phyloP scores from a whole-genome alignment of 1,140 invertebrate genomes.

The Halictus rubicundus region DNA sequence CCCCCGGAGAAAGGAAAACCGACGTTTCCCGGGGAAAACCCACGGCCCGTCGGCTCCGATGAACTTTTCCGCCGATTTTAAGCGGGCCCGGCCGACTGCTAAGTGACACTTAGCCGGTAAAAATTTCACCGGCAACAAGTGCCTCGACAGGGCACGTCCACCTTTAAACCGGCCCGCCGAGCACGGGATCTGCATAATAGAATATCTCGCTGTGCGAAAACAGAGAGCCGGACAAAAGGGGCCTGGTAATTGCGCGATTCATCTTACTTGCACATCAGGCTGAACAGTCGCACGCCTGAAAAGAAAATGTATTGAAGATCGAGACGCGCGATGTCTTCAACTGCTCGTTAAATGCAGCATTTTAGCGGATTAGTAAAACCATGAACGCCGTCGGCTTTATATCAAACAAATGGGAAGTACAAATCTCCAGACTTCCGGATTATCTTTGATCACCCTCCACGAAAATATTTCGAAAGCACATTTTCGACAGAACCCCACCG shows the following conservation, averaged over 20 bases:
- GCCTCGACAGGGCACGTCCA: conserved; percentile 9
- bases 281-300: too few species aligned
- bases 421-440: too few species aligned
- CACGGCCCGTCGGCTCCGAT: background rate
- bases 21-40: background rate
- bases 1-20: too few species aligned
- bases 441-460: too few species aligned
- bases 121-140: conserved; percentile 45
- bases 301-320: too few species aligned
- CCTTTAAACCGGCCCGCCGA: conserved; percentile 13
- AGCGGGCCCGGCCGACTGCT: background rate
- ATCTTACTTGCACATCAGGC: conserved; percentile 46
- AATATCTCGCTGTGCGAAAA: conserved; percentile 32
- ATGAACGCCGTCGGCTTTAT: background rate
- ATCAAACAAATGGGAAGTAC: too few species aligned
- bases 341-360: too few species aligned
- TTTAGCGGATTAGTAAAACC: too few species aligned
- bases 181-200: conserved; percentile 33
- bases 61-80: background rate
- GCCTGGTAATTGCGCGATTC: conserved; percentile 37
- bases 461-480: too few species aligned
- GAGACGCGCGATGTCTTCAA: too few species aligned
- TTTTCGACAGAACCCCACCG: too few species aligned
- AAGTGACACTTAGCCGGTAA: background rate
- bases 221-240: conserved; percentile 25